Percentiles rank a stretch among this genome's conserved stretches.
Conservation (phyloP, 2,888 invertebrate genomes). For the Aspidiotus rigidus region DNA sequence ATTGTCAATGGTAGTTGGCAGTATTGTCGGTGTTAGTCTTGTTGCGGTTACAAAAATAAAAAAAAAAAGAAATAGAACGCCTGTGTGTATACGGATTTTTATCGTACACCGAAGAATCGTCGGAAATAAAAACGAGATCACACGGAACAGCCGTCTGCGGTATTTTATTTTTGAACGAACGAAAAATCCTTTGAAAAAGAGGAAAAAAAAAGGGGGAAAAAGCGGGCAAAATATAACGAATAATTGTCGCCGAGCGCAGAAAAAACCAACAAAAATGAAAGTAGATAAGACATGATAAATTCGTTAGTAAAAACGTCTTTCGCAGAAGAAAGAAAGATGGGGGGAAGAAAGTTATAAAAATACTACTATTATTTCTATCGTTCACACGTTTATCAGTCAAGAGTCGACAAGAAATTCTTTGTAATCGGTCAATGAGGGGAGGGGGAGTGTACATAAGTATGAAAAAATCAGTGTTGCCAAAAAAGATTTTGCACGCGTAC, state of each 20-base stretch:
- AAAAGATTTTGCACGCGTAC: constrained; percentile 9
- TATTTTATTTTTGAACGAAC: not conserved
- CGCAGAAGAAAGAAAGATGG: not conserved
- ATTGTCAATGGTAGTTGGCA: too few relatives aligned
- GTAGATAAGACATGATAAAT: constrained; percentile 19
- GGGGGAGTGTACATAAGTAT: not conserved
- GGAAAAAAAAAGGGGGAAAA: not conserved
- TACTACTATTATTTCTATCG: constrained; percentile 14
- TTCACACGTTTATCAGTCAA: constrained; percentile 5
- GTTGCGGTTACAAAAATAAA: not conserved
- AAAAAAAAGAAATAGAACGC: not conserved
- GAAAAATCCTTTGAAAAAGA: too few relatives aligned
- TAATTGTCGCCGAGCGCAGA: constrained; percentile 1
- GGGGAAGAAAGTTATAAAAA: constrained; percentile 11
- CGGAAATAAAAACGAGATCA: not conserved
- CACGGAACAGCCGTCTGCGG: constrained; percentile 5
- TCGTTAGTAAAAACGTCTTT: constrained; percentile 22
- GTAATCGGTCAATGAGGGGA: not conserved
- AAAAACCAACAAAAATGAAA: not conserved
- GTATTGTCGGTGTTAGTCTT: not conserved
- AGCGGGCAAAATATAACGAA: not conserved
- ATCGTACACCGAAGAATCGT: constrained; percentile 4
- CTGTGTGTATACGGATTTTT: not conserved
- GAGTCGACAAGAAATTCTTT: too few relatives aligned
- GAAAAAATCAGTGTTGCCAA: constrained; percentile 26